A percentile compares a stretch with the other conserved stretches of the same genome.
Evolutionary conservation across 2,888 invertebrate species (phyloP).

Genomic region (Tenthredo notha): DNA sequence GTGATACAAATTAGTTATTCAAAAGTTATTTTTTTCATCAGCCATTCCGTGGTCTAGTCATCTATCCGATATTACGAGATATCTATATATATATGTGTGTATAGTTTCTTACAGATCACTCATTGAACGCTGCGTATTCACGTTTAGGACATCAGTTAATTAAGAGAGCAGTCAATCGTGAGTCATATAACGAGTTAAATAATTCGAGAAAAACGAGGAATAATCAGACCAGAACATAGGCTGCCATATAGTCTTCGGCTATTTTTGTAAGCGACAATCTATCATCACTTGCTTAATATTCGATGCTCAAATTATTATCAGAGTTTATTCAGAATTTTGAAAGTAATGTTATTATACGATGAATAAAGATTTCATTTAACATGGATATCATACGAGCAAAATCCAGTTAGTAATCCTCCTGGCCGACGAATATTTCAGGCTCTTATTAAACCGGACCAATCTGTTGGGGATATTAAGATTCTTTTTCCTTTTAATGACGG

Average conservation of each 20-base stretch:
- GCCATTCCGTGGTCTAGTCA: constrained; percentile 10
- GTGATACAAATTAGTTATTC: not conserved
- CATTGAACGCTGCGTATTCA: constrained; percentile 1
- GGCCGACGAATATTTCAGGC: constrained; percentile 5
- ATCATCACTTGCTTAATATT: not conserved
- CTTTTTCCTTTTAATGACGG: not conserved
- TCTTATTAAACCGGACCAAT: constrained; percentile 3
- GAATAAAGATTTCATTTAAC: not conserved
- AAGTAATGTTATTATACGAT: not conserved
- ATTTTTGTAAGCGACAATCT: not conserved
- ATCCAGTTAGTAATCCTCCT: not conserved
- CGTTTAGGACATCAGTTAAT: not conserved
- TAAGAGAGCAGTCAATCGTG: constrained; percentile 23
- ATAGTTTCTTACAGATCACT: constrained; percentile 5
- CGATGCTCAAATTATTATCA: not conserved
- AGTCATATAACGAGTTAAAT: constrained; percentile 20
- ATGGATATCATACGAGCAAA: not conserved
- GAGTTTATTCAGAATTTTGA: not conserved
- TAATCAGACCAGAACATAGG: constrained; percentile 41
- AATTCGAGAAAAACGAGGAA: constrained; percentile 11
- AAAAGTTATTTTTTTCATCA: not conserved
- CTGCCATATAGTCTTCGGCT: constrained; percentile 1
- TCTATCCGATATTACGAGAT: not conserved
- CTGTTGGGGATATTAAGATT: not conserved
- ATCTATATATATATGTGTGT: not conserved